These are phyloP conservation scores for Calameuta pallipes DNA, from an alignment of 2,888 invertebrate species.

Conservation along the genomic window DNA sequence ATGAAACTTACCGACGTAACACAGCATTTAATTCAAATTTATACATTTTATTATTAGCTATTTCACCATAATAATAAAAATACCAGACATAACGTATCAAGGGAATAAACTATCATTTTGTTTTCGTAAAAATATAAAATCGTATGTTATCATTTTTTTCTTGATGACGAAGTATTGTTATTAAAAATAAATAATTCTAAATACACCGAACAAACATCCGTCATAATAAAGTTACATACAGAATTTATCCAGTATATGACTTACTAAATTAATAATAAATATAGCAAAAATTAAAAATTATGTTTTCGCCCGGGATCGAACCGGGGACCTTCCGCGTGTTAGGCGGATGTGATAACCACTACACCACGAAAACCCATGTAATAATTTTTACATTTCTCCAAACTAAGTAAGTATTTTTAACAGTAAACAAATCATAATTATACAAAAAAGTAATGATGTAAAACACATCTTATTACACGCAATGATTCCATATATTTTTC, in stretches of 20 bases:
- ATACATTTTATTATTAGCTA: background rate
- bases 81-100: background rate
- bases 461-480: background rate
- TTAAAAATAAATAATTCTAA: background rate
- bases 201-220: background rate
- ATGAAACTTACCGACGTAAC: background rate
- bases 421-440: background rate
- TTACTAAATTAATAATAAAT: background rate
- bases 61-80: background rate
- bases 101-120: background rate
- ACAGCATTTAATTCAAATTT: background rate
- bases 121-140: background rate
- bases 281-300: constrained; percentile 46
- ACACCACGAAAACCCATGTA: constrained; percentile 80
- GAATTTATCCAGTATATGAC: background rate
- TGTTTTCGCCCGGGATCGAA: constrained; percentile 20
- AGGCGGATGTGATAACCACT: constrained; percentile 94
- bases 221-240: background rate
- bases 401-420: background rate
- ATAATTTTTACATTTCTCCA: background rate
- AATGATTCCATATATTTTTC: background rate
- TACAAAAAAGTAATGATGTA: background rate
- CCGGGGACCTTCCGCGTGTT: constrained; percentile 73
- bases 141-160: background rate
- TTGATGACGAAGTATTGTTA: background rate